Evolutionary conservation across 2,888 invertebrate species (phyloP).

Genomic region (Pammene aurita): DNA sequence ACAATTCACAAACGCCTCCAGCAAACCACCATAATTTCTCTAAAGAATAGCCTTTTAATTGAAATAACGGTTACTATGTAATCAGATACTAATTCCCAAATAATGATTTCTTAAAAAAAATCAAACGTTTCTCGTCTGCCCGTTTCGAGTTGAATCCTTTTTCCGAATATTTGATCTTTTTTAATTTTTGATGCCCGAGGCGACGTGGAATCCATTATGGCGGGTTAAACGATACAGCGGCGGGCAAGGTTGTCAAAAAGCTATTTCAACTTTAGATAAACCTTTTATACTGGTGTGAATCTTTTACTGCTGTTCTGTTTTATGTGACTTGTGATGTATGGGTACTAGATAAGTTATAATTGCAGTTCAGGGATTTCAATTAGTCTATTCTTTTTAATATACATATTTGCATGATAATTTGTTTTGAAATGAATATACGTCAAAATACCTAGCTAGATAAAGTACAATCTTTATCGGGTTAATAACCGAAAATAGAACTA

Average conservation of each 20-base stretch:
- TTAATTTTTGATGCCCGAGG: slow-evolving; percentile 54
- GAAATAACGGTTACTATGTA: slow-evolving; percentile 31
- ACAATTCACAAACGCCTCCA: slow-evolving; percentile 1
- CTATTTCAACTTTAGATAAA: slow-evolving; percentile 20
- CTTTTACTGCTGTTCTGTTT: slow-evolving; percentile 20
- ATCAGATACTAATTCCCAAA: slow-evolving; percentile 37
- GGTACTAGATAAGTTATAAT: not conserved
- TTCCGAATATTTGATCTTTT: slow-evolving; percentile 53
- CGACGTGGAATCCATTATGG: slow-evolving; percentile 70
- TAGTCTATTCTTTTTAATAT: too few species aligned
- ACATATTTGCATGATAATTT: not conserved
- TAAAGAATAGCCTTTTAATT: slow-evolving; percentile 24
- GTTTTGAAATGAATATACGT: not conserved
- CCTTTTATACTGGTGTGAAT: slow-evolving; percentile 38
- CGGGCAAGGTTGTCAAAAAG: slow-evolving; percentile 49
- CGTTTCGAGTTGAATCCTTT: slow-evolving; percentile 49
- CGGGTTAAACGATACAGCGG: slow-evolving; percentile 66
- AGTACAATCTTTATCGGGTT: too few species aligned
- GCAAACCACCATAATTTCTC: slow-evolving; percentile 5
- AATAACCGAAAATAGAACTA: too few species aligned
- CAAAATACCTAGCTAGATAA: too few species aligned
- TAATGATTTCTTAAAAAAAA: slow-evolving; percentile 32
- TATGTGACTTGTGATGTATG: slow-evolving; percentile 1
- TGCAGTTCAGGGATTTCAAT: not conserved
- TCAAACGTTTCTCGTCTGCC: slow-evolving; percentile 53